Percentiles rank a stretch among this genome's conserved stretches.
Conservation (phyloP, 2,113 vertebrate species). For the Origma solitaria region DNA sequence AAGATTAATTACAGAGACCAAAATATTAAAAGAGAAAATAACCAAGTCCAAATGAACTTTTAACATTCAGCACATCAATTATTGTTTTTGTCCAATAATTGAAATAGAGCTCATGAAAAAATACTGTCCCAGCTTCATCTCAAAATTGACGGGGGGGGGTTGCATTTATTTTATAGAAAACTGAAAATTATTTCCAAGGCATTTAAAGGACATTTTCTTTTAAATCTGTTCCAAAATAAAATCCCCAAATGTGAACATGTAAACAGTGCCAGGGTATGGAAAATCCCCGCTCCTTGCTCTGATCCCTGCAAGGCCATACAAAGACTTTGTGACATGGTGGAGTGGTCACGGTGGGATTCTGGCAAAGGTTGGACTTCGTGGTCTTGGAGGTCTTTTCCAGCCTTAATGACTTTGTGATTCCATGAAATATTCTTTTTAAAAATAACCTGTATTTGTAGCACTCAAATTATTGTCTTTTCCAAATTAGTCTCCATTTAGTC, state of each 20-base stretch:
- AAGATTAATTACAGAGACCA: background rate
- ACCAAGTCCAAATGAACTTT: background rate
- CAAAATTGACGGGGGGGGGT: background rate
- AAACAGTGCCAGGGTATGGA: background rate
- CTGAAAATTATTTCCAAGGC: background rate
- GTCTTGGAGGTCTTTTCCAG: background rate
- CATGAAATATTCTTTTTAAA: background rate
- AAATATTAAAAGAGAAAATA: background rate
- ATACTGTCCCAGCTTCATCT: background rate
- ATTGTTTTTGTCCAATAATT: background rate
- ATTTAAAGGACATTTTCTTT: background rate
- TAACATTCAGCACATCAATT: background rate
- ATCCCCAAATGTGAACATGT: background rate
- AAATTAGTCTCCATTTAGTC: too few relatives aligned
- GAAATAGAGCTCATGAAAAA: background rate
- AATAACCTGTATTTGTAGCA: background rate
- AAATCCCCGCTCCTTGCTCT: background rate
- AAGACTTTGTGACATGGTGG: background rate
- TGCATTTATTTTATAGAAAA: background rate
- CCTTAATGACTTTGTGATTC: too few relatives aligned
- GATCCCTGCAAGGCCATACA: background rate
- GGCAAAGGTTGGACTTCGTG: background rate
- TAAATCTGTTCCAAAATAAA: background rate
- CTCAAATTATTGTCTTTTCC: background rate
- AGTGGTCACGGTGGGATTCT: background rate